Evolutionary conservation across 2,113 vertebrate genomes (phyloP).

Genomic region (Neolamprologus cancellatus): DNA sequence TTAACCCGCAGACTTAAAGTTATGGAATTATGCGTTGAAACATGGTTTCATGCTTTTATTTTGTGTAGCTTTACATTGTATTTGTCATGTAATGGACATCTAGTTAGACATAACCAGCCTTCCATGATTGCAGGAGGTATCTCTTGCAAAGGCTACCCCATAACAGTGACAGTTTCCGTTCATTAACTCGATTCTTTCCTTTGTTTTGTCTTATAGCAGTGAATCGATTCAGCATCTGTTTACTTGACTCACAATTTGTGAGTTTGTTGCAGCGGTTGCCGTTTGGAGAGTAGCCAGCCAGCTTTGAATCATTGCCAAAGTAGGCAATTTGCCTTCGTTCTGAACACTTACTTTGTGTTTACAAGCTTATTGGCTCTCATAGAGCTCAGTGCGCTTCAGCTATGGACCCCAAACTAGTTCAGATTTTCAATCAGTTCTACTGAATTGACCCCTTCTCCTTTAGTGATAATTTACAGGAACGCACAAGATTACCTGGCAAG

Average conservation of each 20-base stretch:
- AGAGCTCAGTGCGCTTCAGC: not conserved
- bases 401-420: not conserved
- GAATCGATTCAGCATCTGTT: conserved; percentile 29
- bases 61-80: not conserved
- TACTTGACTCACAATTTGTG: conserved; percentile 34
- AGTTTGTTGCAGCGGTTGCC: conserved; percentile 33
- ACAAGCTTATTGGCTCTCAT: not conserved
- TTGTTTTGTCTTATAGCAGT: conserved; percentile 1
- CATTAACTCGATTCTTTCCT: conserved; percentile 11
- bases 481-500: not conserved
- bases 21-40: not conserved
- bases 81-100: not conserved
- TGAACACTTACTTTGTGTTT: conserved; percentile 34
- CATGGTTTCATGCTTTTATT: not conserved
- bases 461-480: not conserved
- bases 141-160: not conserved
- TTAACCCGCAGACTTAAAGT: not conserved
- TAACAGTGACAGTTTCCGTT: conserved; percentile 7
- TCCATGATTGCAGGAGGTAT: not conserved
- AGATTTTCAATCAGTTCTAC: not conserved
- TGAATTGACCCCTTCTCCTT: not conserved
- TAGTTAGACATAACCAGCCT: not conserved
- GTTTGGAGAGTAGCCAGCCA: conserved; percentile 19
- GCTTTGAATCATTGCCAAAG: conserved; percentile 15
- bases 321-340: conserved; percentile 15